Conservation (phyloP, 2,888 invertebrate genomes). For the Plusia festucae region DNA sequence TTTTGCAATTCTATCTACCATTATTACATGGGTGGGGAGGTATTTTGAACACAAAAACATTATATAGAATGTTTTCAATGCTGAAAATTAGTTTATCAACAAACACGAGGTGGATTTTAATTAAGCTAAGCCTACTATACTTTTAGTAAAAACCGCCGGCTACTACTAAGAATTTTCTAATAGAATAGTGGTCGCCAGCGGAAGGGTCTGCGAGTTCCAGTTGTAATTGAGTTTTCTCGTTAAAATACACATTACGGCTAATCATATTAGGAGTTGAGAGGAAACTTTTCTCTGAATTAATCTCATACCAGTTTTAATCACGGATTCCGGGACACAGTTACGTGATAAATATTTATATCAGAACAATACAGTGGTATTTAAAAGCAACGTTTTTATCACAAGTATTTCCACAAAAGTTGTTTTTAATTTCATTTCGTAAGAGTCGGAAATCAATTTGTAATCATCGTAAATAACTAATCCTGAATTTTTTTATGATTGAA, state of each 20-base stretch:
- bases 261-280: neutral
- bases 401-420: no score
- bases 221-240: neutral
- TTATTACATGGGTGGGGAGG: no score
- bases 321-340: neutral
- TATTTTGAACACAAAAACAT: no score
- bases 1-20: neutral
- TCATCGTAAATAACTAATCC: no score
- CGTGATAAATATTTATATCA: neutral
- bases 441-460: no score
- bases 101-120: neutral
- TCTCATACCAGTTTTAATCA: neutral
- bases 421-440: no score
- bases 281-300: neutral
- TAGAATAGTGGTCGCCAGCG: neutral
- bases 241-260: conserved; percentile 1
- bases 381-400: no score
- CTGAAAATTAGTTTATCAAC: neutral
- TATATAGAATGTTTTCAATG: no score
- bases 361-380: neutral
- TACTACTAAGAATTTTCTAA: neutral
- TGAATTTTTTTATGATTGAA: no score
- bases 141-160: neutral
- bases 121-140: neutral
- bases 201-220: neutral